Base-by-base conservation (phyloP, 2,888 invertebrate genomes). In the Agrochola lota region DNA sequence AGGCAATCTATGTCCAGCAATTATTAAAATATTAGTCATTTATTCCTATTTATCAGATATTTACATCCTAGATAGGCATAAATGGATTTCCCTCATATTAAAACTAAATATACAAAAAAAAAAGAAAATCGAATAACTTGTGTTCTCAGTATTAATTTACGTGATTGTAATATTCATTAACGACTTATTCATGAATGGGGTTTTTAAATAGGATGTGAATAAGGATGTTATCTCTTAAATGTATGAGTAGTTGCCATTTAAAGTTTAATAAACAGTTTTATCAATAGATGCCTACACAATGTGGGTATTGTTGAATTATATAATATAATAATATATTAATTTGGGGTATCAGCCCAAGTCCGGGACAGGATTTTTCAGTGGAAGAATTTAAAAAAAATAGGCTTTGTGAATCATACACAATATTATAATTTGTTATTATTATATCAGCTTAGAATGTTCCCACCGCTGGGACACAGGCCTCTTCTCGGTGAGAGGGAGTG, bases 221-320 rank as follows among this genome's bases (percentile, higher is more conserved):
- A 89, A 91, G 90, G 92, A 92, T 79, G 26, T 90, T 79, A 35
- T 90, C 81, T 89, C 7, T 20, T 75, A 74, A 57, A 52, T 71
- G 71, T 77, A 80, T 89, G 83, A 88, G 79, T 79, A 63, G 85
- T 85, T 89, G 91, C 86, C 89, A 90, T 91, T 92, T 90, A 88
- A 86, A 79, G 66, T n/a, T 57, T 12, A 71, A 71, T 83, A 76
- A 74, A 73, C 43, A 83, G 62, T 85, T 81, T 83, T 86, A 87
- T 85, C 49, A 63, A 85, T 81, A 78, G 66, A 83, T 77, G 40
- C 74, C 79, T 83, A 84, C 70, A 71, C 30, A 46, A 55, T 43
- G n/a, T 35, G 9, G 23, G 23, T 68, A 85, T 83, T 83, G 76
- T 83, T 75, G 1, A 35, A 62, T 81, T 72, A 43, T 60, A 69